A percentile compares a stretch with the other conserved stretches of the same genome.
phyloP scores from a whole-genome alignment of 2,888 invertebrate species.

The Melieria omissa region DNA sequence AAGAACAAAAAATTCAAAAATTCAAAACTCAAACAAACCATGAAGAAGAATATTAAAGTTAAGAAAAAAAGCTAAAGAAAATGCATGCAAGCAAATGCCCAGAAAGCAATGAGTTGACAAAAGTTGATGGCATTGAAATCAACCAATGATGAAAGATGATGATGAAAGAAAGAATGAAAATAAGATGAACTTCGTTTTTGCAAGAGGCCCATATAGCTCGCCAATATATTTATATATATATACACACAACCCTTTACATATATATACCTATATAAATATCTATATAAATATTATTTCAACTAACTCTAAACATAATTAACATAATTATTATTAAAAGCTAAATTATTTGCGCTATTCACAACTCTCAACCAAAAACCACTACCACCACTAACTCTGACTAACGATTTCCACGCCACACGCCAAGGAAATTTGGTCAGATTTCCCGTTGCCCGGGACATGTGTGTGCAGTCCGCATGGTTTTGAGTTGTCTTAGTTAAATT shows the following conservation, averaged over 20 bases:
- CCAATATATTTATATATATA: constrained; percentile 62
- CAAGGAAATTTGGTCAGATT: background rate
- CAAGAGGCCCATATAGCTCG: constrained; percentile 70
- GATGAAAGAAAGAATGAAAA: constrained; percentile 47
- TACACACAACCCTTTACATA: constrained; percentile 38
- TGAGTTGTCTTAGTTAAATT: too few species aligned
- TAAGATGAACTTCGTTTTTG: constrained; percentile 67
- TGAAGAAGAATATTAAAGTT: constrained; percentile 16
- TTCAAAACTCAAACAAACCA: constrained; percentile 32
- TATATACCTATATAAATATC: constrained; percentile 21
- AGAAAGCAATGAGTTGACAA: background rate
- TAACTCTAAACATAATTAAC: constrained; percentile 12
- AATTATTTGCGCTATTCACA: too few species aligned
- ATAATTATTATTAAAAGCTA: too few species aligned
- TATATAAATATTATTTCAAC: constrained; percentile 28
- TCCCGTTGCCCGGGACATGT: background rate
- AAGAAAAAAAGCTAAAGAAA: constrained; percentile 45
- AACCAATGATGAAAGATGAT: constrained; percentile 21
- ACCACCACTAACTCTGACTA: background rate
- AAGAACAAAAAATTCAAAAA: constrained; percentile 45
- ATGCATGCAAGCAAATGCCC: constrained; percentile 32
- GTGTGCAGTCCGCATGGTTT: background rate
- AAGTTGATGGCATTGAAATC: too few species aligned
- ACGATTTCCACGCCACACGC: background rate
- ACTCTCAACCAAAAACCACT: too few species aligned